Evolutionary conservation across 2,797 vertebrate species (phyloP), one percentile per base, ranked within the genome.

Genomic region (Lycodopsis pacificus): DNA sequence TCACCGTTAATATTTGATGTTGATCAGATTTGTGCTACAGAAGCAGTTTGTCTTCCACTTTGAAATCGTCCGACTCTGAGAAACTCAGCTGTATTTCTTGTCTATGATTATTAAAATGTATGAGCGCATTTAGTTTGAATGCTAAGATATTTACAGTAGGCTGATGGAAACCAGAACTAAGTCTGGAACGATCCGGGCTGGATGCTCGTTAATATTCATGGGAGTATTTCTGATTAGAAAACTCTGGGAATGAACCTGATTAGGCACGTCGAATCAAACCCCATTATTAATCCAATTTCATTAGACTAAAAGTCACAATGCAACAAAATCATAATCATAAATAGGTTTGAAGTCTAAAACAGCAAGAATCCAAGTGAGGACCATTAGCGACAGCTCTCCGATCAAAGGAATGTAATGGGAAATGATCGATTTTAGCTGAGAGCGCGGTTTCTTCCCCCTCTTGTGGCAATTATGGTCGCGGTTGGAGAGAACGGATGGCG

Each of bases 131-230:
- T 17, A 66, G 76, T 73, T 40, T 19, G 38, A 79, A 70, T 27
- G 69, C 54, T 65, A 1, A 54, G 42, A 58, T 59, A 78, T 73
- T 80, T 58, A 71, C 75, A 81, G 79, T 10, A 49, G 66, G 30
- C n/a, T 0, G 17, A 58, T 49, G 42, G 80, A 82, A 80, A 73
- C 73, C 65, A 65, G 69, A 76, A 49, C 80, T 32, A 34, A 46
- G 70, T 72, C 62, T 71, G 71, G 44, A 48, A 56, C 3, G 68
- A 30, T 62, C 46, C 13, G 7, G 3, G 64, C 71, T 64, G 65
- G 80, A 34, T 53, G 62, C 3, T 66, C 64, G 63, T 88, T 71
- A 86, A 91, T 86, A 92, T 90, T 89, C 86, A 87, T 77, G 25
- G 57, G 54, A 59, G 56, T 65, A 11, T 77, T 86, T 82, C 76